Percentiles rank a stretch among this genome's conserved stretches.
phyloP scores from a whole-genome alignment of 2,113 vertebrate species.

The Colossoma macropomum region DNA sequence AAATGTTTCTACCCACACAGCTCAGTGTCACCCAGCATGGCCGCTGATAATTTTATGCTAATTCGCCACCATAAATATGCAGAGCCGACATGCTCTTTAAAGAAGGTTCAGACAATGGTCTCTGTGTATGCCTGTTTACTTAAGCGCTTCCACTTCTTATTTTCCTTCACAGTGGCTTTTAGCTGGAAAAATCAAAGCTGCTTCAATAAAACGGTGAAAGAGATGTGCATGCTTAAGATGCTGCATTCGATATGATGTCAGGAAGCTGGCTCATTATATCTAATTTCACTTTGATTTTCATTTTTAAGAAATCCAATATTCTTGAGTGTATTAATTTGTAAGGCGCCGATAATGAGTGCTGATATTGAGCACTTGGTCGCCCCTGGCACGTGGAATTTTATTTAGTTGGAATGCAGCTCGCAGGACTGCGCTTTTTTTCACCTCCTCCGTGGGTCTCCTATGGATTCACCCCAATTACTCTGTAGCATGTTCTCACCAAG shows the following conservation, averaged over 20 bases:
- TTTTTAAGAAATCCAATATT: slow-evolving; percentile 22
- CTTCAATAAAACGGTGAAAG: background rate
- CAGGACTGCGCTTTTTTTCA: background rate
- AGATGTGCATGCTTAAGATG: slow-evolving; percentile 11
- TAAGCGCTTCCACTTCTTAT: slow-evolving; percentile 30
- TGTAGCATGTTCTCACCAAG: background rate
- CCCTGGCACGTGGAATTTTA: slow-evolving; percentile 7
- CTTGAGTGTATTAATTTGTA: slow-evolving; percentile 28
- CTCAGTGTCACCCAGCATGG: slow-evolving; percentile 7
- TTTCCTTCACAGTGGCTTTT: background rate
- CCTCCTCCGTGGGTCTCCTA: background rate
- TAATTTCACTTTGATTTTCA: slow-evolving; percentile 15
- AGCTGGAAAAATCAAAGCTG: slow-evolving; percentile 28
- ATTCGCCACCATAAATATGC: slow-evolving; percentile 32
- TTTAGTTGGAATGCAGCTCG: slow-evolving; percentile 2
- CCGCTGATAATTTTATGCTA: slow-evolving; percentile 30
- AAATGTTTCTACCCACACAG: slow-evolving; percentile 43
- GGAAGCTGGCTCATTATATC: background rate
- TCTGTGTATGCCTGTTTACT: slow-evolving; percentile 40
- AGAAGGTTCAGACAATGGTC: slow-evolving; percentile 24
- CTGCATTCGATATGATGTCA: background rate
- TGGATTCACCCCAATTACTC: slow-evolving; percentile 16
- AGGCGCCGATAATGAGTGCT: background rate
- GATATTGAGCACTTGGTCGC: slow-evolving; percentile 1
- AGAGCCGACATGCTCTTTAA: slow-evolving; percentile 23